These are phyloP conservation scores for Homarus gammarus DNA, from an alignment of 2,888 invertebrate species.

Conservation along the genomic window DNA sequence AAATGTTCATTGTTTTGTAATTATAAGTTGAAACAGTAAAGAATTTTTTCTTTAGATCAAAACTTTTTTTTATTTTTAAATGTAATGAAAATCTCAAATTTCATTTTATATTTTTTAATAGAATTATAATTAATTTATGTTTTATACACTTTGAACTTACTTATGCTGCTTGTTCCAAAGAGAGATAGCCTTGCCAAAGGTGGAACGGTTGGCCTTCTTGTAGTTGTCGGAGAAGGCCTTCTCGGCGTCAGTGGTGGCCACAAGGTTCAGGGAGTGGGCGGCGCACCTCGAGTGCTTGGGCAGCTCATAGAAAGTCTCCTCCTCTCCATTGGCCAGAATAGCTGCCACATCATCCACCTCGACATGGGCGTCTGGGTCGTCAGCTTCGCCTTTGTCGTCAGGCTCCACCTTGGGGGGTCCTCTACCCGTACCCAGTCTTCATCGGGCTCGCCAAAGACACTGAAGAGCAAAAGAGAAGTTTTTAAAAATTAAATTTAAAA, in stretches of 20 bases:
- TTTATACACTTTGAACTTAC: too few relatives aligned
- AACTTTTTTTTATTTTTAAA: too few relatives aligned
- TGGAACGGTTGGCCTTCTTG: constrained; percentile 23
- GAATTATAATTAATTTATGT: too few relatives aligned
- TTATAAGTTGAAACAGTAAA: too few relatives aligned
- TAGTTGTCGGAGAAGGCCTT: constrained; percentile 32
- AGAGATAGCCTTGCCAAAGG: constrained; percentile 31
- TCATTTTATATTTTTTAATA: too few relatives aligned
- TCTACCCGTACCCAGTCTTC: too few relatives aligned
- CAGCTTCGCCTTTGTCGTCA: neutral
- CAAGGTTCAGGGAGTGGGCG: constrained; percentile 34
- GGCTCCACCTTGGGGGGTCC: neutral
- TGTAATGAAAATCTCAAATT: too few relatives aligned
- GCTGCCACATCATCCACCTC: too few relatives aligned
- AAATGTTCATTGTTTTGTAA: too few relatives aligned
- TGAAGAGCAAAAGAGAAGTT: neutral
- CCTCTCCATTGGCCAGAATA: too few relatives aligned
- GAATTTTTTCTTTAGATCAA: too few relatives aligned
- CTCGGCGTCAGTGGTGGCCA: constrained; percentile 31
- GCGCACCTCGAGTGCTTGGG: constrained; percentile 35
- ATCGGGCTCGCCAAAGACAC: neutral
- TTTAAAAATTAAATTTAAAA: too few relatives aligned
- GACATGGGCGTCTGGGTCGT: neutral
- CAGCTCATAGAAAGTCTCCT: neutral
- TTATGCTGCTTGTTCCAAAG: constrained; percentile 46